A percentile compares a stretch with the other conserved stretches of the same genome.
Evolutionary conservation across 1,140 invertebrate species (phyloP).

Genomic region (Tetraneura akinire): DNA sequence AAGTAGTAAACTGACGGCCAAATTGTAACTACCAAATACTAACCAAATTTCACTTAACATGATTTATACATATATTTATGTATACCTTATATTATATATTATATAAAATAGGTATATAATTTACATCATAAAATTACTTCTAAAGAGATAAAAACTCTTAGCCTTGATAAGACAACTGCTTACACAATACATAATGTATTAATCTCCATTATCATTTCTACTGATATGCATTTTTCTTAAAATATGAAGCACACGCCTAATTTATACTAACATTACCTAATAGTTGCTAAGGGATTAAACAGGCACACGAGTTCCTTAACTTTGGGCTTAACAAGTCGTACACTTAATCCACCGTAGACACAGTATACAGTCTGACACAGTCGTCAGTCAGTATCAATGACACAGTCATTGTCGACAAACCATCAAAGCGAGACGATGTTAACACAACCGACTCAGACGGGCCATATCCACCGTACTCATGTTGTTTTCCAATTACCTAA

Average conservation of each 20-base stretch:
- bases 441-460: neutral
- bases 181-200: constrained; percentile 16
- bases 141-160: constrained; percentile 25
- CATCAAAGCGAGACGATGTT: neutral
- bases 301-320: neutral
- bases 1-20: neutral
- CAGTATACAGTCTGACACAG: too few species aligned
- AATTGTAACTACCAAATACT: constrained; percentile 17
- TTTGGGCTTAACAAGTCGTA: neutral
- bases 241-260: constrained; percentile 7
- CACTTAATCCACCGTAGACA: neutral
- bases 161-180: constrained; percentile 14
- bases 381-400: too few species aligned
- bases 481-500: too few species aligned
- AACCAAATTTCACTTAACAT: neutral
- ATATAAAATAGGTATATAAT: constrained; percentile 5
- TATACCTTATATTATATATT: neutral
- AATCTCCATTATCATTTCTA: constrained; percentile 40
- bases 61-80: neutral
- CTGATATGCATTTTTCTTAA: constrained; percentile 30
- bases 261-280: constrained; percentile 21
- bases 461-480: neutral
- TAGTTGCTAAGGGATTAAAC: constrained; percentile 16
- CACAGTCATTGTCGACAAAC: neutral
- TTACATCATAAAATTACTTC: neutral